Conservation (phyloP, 2,797 vertebrate species). For the Apogon talboti region DNA sequence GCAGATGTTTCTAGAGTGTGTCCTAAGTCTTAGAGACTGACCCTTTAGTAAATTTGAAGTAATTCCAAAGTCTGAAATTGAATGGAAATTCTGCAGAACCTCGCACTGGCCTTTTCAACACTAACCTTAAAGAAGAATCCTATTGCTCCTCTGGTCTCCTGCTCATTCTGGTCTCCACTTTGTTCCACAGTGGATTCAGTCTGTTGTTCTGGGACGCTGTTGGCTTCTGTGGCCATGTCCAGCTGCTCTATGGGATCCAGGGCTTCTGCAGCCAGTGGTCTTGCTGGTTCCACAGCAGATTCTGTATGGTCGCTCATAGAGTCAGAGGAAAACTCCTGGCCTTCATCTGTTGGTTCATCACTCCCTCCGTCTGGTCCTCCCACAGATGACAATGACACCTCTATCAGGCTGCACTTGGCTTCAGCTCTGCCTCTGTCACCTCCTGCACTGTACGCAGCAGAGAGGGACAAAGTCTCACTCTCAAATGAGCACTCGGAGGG, state of each 20-base stretch:
- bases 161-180: conserved; percentile 64
- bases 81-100: neutral
- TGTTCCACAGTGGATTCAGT: conserved; percentile 32
- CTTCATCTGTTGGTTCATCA: conserved; percentile 78
- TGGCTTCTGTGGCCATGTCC: conserved; percentile 12
- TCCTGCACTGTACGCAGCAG: conserved; percentile 56
- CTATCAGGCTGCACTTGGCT: conserved; percentile 76
- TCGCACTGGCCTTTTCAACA: neutral
- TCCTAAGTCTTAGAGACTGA: no score
- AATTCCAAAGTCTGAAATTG: no score
- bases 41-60: no score
- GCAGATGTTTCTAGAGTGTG: no score
- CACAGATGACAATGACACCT: conserved; percentile 82
- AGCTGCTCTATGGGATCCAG: conserved; percentile 40
- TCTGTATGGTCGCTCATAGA: conserved; percentile 87
- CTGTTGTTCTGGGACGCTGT: conserved; percentile 16
- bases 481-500: conserved; percentile 85
- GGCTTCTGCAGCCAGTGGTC: neutral
- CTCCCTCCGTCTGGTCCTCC: conserved; percentile 68
- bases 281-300: conserved; percentile 40
- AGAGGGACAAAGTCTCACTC: conserved; percentile 80
- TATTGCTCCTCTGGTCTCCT: conserved; percentile 74
- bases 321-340: conserved; percentile 83
- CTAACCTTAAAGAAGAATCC: conserved; percentile 90
- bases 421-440: conserved; percentile 36